Evolutionary conservation across 2,113 vertebrate genomes (phyloP), one percentile per base, ranked within the genome.

Genomic region (Thymallus thymallus): DNA sequence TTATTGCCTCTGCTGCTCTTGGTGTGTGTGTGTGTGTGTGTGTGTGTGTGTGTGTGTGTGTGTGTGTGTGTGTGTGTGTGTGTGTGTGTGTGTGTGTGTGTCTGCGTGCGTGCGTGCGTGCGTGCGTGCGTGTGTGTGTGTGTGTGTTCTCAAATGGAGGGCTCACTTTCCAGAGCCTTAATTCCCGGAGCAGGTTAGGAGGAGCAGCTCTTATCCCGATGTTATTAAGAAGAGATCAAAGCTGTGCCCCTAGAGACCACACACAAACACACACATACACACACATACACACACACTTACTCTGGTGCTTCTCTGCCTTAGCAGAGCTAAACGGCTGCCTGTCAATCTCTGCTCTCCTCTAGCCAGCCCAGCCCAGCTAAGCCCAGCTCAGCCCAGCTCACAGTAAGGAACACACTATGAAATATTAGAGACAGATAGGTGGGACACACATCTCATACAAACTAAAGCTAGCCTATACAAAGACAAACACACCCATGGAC

Each of bases 141-240:
- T 66, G 64, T 32, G 67, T 63, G 64, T 51, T 70, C 69, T 26
- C 45, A 71, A 70, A 68, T 23, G 18, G 66, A 76, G 41, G 20
- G 55, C 74, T 58, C 69, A 75, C 68, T 46, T 51, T 18, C 12
- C 45, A 61, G 78, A 77, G 60, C 7, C 4, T 51, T 20, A 75
- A 82, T 23, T 48, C 63, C 20, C 69, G 26, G 13, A 73, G 68
- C 68, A 72, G 14, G 66, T 80, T 58, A 63, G 45, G 12, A 69
- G 67, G 12, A 69, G 67, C 35, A 29, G 29, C 65, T 14, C 45
- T 18, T 58, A 23, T 75, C 68, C 70, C 71, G 69, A 23, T 75
- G 78, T 45, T 71, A 35, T 76, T 78, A 48, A 67, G 76, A 32
- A 70, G 66, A 78, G 69, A 83, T 76, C 70, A 82, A 70, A 83